These are phyloP conservation scores for Notoglanidium macrostoma DNA, from an alignment of 2,797 vertebrate species.

Conservation along the genomic window DNA sequence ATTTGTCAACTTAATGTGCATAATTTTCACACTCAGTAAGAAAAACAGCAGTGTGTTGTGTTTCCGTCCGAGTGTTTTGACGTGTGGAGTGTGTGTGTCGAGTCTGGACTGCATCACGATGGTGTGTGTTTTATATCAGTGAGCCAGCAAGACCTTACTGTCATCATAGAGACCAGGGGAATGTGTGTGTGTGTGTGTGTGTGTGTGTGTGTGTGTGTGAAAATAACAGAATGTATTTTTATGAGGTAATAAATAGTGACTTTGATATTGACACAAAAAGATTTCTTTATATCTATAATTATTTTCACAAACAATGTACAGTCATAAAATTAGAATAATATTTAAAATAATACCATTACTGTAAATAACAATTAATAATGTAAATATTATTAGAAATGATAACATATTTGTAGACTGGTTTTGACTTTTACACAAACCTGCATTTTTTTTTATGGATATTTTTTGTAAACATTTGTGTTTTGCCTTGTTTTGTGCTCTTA, in stretches of 20 bases:
- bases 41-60: constrained; percentile 22
- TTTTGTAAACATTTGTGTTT: no score
- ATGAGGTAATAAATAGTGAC: background rate
- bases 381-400: background rate
- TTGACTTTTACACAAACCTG: background rate
- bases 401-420: background rate
- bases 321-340: background rate
- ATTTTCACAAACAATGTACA: background rate
- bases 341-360: background rate
- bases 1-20: background rate
- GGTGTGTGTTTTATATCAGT: constrained; percentile 21
- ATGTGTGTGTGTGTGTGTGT: background rate
- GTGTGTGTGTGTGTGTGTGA: constrained; percentile 9
- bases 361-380: background rate
- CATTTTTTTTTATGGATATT: background rate
- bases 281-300: background rate
- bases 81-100: constrained; percentile 17
- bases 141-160: background rate
- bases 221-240: background rate
- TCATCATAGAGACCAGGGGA: background rate
- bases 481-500: background rate
- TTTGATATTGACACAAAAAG: background rate
- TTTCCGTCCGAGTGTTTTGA: constrained; percentile 6
- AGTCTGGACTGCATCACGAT: constrained; percentile 16
- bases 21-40: constrained; percentile 6